phyloP scores from a whole-genome alignment of 2,888 invertebrate genomes.

The Sepiola atlantica region DNA sequence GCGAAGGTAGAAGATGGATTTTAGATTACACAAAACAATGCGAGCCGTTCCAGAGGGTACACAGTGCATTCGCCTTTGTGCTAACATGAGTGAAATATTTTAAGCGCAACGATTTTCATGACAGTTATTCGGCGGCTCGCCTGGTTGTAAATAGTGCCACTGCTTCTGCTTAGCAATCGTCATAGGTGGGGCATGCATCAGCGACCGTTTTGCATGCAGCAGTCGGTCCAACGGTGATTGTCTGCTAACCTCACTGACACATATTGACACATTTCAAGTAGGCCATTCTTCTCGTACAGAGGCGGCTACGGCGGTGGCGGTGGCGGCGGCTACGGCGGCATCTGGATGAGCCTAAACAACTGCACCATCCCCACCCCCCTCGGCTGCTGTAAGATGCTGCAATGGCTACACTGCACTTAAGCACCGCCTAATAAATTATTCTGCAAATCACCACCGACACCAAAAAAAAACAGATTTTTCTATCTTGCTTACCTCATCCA shows the following conservation, averaged over 20 bases:
- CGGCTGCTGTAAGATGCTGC: background rate
- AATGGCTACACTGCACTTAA: background rate
- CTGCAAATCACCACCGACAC: background rate
- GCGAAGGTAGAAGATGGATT: background rate
- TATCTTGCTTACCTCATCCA: background rate
- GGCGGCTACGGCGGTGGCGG: too few relatives aligned
- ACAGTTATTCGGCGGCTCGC: background rate
- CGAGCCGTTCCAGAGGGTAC: background rate
- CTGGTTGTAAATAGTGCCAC: background rate
- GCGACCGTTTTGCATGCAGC: background rate
- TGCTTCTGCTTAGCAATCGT: background rate
- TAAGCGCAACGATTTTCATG: background rate
- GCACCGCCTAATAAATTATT: background rate
- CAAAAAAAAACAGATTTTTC: background rate
- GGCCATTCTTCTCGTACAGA: background rate
- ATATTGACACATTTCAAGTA: slow-evolving; percentile 18
- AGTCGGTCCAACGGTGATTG: background rate
- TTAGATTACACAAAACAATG: background rate
- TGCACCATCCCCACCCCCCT: background rate
- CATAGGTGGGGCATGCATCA: background rate
- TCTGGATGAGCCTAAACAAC: slow-evolving; percentile 1
- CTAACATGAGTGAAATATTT: background rate
- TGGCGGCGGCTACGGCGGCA: background rate
- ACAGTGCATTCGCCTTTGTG: background rate
- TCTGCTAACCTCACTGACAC: slow-evolving; percentile 32